Evolutionary conservation across 1,140 invertebrate species (phyloP), one percentile per base, ranked within the genome.

Genomic region (Bombus cullumanus): DNA sequence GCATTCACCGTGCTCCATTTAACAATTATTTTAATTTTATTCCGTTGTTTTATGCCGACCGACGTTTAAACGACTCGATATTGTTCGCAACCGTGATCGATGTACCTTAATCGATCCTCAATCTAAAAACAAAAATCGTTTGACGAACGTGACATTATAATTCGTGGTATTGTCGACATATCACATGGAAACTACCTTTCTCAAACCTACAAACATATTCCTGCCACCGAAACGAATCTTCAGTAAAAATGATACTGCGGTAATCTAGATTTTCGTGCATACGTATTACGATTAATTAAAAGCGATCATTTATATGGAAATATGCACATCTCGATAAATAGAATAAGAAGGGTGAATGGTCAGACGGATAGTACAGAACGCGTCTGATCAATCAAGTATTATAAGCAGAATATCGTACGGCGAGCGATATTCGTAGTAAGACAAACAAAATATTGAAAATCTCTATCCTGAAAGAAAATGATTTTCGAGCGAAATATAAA

Each of bases 1-100:
- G 41, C 59, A 53, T 78, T 76, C 59, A 10, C 66, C 59, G 28
- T 57, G 53, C 77, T 72, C 37, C 25, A n/a, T 43, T 79, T 43
- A 84, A 79, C 76, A 53, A 66, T 85, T 85, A 68, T 85, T 85
- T 47, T 62, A 62, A 80, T 80, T 85, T 66, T 62, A 47, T 72
- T 28, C 47, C 43, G 37, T 71, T 81, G 68, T 39, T 81, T 69
- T 81, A 66, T 66, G 10, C 43, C 0, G 47, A 25, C 6, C 37
- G 28, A 81, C n/a, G 74, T 41, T 82, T 62, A 76, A 76, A 64
- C 59, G 31, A 22, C 25, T 39, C 8, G 8, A 57, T 47, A 83
- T 83, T 83, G 59, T 78, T 34, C 41, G 47, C 37, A 6, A 43
- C 4, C 62, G 39, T 80, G 69, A 81, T 81, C 69, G 53, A 37